These are phyloP conservation scores for Eira barbara DNA, from an alignment of 2,113 vertebrate genomes.

Conservation along the genomic window DNA sequence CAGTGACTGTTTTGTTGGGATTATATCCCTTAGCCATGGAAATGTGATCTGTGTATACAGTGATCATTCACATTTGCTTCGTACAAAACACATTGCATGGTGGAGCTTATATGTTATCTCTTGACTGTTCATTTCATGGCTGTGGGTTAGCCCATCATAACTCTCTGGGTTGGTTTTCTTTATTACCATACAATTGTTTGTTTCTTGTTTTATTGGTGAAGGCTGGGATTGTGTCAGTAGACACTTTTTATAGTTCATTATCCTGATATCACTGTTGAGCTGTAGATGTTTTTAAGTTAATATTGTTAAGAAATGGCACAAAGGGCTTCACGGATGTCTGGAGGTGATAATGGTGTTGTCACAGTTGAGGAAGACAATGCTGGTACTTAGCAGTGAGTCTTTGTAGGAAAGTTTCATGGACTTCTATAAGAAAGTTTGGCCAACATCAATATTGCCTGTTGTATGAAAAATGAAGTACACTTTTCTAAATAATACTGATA, in stretches of 20 bases:
- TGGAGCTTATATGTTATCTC: neutral
- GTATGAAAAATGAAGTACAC: neutral
- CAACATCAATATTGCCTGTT: neutral
- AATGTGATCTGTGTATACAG: neutral
- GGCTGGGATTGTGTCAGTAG: neutral
- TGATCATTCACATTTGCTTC: neutral
- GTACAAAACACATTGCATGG: neutral
- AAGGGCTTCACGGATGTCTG: neutral
- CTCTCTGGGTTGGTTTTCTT: neutral
- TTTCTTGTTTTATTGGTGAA: neutral
- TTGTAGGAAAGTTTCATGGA: neutral
- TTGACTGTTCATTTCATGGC: neutral
- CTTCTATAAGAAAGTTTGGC: neutral
- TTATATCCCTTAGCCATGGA: neutral
- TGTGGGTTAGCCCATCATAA: neutral
- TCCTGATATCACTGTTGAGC: neutral
- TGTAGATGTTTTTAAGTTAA: neutral
- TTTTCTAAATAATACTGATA: neutral
- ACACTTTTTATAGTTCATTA: neutral
- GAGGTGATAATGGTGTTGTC: neutral
- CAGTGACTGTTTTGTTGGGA: neutral
- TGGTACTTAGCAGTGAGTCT: neutral
- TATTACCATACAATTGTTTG: neutral
- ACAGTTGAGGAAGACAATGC: neutral
- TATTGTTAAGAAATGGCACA: neutral